These are phyloP conservation scores for Andrena hattorfiana DNA, from an alignment of 2,888 invertebrate genomes.

Conservation along the genomic window DNA sequence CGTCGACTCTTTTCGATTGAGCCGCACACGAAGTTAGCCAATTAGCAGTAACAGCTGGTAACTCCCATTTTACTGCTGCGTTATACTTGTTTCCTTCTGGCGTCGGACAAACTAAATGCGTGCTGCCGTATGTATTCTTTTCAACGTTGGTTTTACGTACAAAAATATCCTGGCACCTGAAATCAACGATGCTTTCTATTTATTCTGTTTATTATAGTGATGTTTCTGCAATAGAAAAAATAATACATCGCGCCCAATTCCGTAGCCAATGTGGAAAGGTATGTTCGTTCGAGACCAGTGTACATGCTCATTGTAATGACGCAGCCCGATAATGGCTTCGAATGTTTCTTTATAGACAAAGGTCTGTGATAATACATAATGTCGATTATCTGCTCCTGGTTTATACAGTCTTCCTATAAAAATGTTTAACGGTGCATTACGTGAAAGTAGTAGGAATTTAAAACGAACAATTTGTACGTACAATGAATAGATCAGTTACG, in stretches of 20 bases:
- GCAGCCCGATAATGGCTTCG: conserved; percentile 88
- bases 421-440: background rate
- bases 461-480: conserved; percentile 78
- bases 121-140: conserved; percentile 88
- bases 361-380: conserved; percentile 91
- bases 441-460: background rate
- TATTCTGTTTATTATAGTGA: no score
- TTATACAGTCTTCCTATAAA: conserved; percentile 88
- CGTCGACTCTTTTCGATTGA: conserved; percentile 86
- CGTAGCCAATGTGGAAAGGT: conserved; percentile 89
- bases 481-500: conserved; percentile 91
- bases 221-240: background rate
- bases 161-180: conserved; percentile 89
- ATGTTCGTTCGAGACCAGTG: conserved; percentile 90
- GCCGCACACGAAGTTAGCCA: conserved; percentile 92
- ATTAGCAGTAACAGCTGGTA: conserved; percentile 91
- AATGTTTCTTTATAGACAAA: conserved; percentile 85
- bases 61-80: conserved; percentile 94
- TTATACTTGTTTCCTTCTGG: conserved; percentile 92
- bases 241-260: conserved; percentile 84
- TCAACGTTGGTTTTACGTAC: conserved; percentile 86
- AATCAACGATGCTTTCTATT: conserved; percentile 7
- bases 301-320: conserved; percentile 94
- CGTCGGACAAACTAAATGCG: conserved; percentile 92
- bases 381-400: conserved; percentile 87